phyloP scores from a whole-genome alignment of 2,888 invertebrate genomes.

The Caenorhabditis zanzibari region DNA sequence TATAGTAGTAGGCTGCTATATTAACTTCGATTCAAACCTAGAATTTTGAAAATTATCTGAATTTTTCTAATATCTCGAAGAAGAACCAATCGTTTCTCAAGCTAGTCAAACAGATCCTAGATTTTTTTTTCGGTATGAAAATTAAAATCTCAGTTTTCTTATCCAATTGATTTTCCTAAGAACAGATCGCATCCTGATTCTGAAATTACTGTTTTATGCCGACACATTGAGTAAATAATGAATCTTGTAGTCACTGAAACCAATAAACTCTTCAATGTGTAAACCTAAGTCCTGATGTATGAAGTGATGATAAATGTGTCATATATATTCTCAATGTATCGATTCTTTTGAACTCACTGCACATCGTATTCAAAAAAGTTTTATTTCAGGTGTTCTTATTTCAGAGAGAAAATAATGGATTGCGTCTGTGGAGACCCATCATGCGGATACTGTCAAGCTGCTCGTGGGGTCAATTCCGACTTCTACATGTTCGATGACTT shows the following conservation, averaged over 20 bases:
- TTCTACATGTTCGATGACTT: slow-evolving; percentile 10
- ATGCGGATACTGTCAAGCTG: slow-evolving; percentile 48
- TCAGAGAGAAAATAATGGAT: slow-evolving; percentile 22
- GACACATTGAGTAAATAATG: background rate
- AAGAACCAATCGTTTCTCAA: too few relatives aligned
- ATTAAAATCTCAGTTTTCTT: too few relatives aligned
- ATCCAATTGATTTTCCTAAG: too few relatives aligned
- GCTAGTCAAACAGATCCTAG: too few relatives aligned
- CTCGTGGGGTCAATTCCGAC: background rate
- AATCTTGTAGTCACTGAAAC: background rate
- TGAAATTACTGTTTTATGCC: background rate
- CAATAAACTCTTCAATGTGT: background rate
- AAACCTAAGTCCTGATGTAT: background rate
- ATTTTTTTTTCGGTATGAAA: too few relatives aligned
- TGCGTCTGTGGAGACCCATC: slow-evolving; percentile 50
- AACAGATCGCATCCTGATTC: too few relatives aligned
- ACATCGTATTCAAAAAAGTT: background rate
- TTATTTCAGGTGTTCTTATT: too few relatives aligned
- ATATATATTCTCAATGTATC: background rate
- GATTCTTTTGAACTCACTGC: background rate
- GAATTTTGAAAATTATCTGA: too few relatives aligned
- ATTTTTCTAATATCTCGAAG: too few relatives aligned
- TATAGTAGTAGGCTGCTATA: too few relatives aligned
- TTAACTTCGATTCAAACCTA: too few relatives aligned
- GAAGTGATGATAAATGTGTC: background rate